phyloP scores from a whole-genome alignment of 2,888 invertebrate species.

The Hirtodrosophila confusa region DNA sequence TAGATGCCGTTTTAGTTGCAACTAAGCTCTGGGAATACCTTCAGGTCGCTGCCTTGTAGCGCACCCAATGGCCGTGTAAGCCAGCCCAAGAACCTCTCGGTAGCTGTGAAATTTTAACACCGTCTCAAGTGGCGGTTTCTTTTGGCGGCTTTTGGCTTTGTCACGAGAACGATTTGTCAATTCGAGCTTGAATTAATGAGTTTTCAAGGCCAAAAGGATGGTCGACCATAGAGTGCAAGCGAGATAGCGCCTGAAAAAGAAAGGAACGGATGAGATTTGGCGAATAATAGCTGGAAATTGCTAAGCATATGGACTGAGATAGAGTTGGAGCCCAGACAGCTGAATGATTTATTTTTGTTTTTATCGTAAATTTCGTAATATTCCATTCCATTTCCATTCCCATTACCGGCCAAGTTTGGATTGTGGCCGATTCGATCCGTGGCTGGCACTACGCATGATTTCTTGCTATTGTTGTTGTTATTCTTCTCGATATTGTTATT shows the following conservation, averaged over 20 bases:
- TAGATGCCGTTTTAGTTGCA: too few relatives aligned
- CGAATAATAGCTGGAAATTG: slow-evolving; percentile 27
- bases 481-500: neutral
- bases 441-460: slow-evolving; percentile 4
- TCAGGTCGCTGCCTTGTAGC: slow-evolving; percentile 15
- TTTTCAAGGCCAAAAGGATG: slow-evolving; percentile 68
- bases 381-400: slow-evolving; percentile 42
- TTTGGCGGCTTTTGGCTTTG: slow-evolving; percentile 26
- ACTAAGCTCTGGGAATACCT: neutral
- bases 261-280: slow-evolving; percentile 12
- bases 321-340: neutral
- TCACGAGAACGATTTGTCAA: slow-evolving; percentile 48
- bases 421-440: slow-evolving; percentile 11
- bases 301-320: slow-evolving; percentile 9
- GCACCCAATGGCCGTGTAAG: slow-evolving; percentile 26
- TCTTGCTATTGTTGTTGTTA: neutral
- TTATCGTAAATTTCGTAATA: slow-evolving; percentile 67
- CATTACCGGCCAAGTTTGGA: slow-evolving; percentile 5
- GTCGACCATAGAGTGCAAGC: slow-evolving; percentile 12
- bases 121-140: slow-evolving; percentile 42
- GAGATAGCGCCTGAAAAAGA: neutral
- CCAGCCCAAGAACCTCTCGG: slow-evolving; percentile 25
- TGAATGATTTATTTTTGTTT: slow-evolving; percentile 72
- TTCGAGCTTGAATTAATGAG: slow-evolving; percentile 56
- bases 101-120: slow-evolving; percentile 49